A percentile compares a stretch with the other conserved stretches of the same genome.
These are phyloP conservation scores for Phortica okadai DNA, from an alignment of 2,888 invertebrate species.

Conservation along the genomic window DNA sequence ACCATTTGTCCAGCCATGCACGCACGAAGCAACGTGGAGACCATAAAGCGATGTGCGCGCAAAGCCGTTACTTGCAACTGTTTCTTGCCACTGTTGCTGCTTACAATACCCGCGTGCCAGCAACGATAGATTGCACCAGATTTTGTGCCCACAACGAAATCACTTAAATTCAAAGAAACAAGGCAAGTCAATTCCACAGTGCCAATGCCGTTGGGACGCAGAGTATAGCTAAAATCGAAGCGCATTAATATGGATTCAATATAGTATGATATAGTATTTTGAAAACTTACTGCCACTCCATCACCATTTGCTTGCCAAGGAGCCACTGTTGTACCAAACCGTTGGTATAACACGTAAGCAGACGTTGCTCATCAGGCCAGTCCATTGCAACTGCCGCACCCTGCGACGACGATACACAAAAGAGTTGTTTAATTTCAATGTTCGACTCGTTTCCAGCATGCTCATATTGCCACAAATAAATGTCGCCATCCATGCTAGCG, in stretches of 20 bases:
- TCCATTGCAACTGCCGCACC: conserved; percentile 72
- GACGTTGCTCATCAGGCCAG: conserved; percentile 67
- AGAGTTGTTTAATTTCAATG: conserved; percentile 66
- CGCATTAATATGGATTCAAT: background rate
- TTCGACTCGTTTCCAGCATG: conserved; percentile 46
- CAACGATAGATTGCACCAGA: conserved; percentile 73
- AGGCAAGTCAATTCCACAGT: conserved; percentile 63
- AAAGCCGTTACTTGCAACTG: conserved; percentile 62
- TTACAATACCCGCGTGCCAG: conserved; percentile 51
- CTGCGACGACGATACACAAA: conserved; percentile 61
- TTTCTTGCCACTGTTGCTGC: conserved; percentile 43
- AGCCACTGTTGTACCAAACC: conserved; percentile 72
- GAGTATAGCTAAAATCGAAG: conserved; percentile 46
- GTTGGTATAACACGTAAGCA: conserved; percentile 71
- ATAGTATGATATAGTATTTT: background rate
- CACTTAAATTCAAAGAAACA: conserved; percentile 58
- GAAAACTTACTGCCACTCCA: conserved; percentile 64
- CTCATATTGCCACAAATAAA: conserved; percentile 72
- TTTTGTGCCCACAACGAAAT: conserved; percentile 72
- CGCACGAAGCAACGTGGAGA: conserved; percentile 63
- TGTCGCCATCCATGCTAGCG: conserved; percentile 73
- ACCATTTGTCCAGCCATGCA: conserved; percentile 59
- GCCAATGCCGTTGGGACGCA: conserved; percentile 40
- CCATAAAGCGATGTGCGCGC: conserved; percentile 71
- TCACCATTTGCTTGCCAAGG: conserved; percentile 58